Percentiles rank a stretch among this genome's conserved stretches.
phyloP scores from a whole-genome alignment of 2,113 vertebrate genomes.

The Planiliza haematocheilus region DNA sequence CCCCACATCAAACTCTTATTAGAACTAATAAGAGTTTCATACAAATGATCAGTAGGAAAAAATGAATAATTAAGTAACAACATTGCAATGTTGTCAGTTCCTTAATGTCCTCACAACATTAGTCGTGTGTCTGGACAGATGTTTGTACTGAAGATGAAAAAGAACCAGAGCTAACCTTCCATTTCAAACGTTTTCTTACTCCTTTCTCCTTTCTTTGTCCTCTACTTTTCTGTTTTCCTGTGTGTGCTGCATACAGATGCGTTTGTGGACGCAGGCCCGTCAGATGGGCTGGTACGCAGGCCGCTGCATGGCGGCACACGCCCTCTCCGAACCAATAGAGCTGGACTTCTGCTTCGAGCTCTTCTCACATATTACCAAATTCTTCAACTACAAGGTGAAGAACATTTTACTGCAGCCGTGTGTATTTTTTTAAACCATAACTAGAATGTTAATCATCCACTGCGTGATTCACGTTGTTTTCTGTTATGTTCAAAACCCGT shows the following conservation, averaged over 20 bases:
- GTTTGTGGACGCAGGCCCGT: conserved; percentile 96
- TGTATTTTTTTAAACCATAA: neutral
- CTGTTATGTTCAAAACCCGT: neutral
- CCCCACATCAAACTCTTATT: too few relatives aligned
- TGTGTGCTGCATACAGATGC: conserved; percentile 86
- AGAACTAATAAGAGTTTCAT: too few relatives aligned
- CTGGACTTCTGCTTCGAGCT: conserved; percentile 98
- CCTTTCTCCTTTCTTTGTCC: too few relatives aligned
- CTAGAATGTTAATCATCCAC: conserved; percentile 48
- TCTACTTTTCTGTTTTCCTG: neutral
- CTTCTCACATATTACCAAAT: conserved; percentile 95
- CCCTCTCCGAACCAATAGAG: conserved; percentile 83
- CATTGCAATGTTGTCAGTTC: too few relatives aligned
- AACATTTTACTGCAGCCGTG: neutral
- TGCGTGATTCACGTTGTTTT: neutral
- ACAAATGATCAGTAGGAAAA: too few relatives aligned
- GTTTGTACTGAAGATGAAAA: too few relatives aligned
- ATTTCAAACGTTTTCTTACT: too few relatives aligned
- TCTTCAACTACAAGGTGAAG: conserved; percentile 96
- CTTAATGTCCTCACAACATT: too few relatives aligned
- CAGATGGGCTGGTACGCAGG: conserved; percentile 97
- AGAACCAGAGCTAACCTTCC: too few relatives aligned
- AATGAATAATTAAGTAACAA: too few relatives aligned
- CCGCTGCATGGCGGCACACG: conserved; percentile 89
- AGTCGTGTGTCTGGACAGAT: too few relatives aligned